phyloP scores from a whole-genome alignment of 2,888 invertebrate genomes.

The Heliconius erato region DNA sequence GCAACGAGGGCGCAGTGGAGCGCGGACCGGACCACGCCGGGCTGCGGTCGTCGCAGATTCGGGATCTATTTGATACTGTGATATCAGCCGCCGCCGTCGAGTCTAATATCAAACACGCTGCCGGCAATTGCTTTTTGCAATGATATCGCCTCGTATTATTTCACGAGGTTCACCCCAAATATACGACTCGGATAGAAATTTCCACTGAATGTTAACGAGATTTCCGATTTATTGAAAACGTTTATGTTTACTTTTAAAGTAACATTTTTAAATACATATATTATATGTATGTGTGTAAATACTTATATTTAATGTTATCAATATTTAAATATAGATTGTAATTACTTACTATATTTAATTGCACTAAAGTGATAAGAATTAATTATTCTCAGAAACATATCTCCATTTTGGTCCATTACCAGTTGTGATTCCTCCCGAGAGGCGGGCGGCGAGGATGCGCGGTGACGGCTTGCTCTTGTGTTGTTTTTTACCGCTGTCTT shows the following conservation, averaged over 20 bases:
- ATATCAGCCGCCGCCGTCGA: not conserved
- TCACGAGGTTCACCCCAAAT: not conserved
- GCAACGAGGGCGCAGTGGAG: slow-evolving; percentile 23
- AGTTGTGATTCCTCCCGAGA: too few relatives aligned
- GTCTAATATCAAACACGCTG: not conserved
- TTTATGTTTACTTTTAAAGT: not conserved
- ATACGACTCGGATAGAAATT: not conserved
- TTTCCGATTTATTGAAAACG: not conserved
- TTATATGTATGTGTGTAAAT: too few relatives aligned
- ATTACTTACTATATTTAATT: too few relatives aligned
- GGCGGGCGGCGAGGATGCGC: too few relatives aligned
- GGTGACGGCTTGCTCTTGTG: too few relatives aligned
- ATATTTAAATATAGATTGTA: too few relatives aligned
- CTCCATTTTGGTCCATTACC: too few relatives aligned
- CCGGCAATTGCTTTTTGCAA: slow-evolving; percentile 10
- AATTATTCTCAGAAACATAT: too few relatives aligned
- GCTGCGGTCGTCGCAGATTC: slow-evolving; percentile 10
- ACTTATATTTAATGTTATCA: too few relatives aligned
- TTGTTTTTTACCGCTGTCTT: too few relatives aligned
- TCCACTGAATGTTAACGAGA: not conserved
- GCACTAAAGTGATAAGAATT: too few relatives aligned
- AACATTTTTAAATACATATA: too few relatives aligned
- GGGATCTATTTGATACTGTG: not conserved
- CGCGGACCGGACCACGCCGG: not conserved
- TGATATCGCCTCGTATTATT: slow-evolving; percentile 6